phyloP scores from a whole-genome alignment of 1,140 invertebrate genomes.

The Drosophila pseudoananassae region DNA sequence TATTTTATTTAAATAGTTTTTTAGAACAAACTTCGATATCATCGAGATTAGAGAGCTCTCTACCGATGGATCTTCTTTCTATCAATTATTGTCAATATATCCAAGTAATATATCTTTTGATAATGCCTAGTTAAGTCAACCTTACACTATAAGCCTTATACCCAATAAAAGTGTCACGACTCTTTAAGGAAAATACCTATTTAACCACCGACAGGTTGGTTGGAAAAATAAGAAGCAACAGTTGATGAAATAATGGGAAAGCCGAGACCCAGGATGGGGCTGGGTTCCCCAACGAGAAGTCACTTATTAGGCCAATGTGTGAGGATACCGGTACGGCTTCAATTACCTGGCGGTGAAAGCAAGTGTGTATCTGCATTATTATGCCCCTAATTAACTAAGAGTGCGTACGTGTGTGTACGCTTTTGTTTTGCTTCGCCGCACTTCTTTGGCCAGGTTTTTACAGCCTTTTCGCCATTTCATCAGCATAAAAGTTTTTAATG shows the following conservation, averaged over 20 bases:
- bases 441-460: conserved; percentile 55
- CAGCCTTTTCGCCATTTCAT: conserved; percentile 61
- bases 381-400: conserved; percentile 70
- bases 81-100: too few species aligned
- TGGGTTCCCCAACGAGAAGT: conserved; percentile 12
- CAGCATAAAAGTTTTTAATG: conserved; percentile 82
- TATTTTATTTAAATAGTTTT: too few species aligned
- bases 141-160: too few species aligned
- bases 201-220: background rate
- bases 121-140: too few species aligned
- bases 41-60: too few species aligned
- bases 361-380: conserved; percentile 57
- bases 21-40: too few species aligned
- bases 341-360: conserved; percentile 5
- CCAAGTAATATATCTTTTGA: too few species aligned
- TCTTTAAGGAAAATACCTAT: background rate
- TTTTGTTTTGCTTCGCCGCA: conserved; percentile 4
- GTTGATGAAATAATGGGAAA: conserved; percentile 17
- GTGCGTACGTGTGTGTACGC: background rate
- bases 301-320: conserved; percentile 22
- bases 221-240: conserved; percentile 13
- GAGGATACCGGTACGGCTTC: conserved; percentile 17
- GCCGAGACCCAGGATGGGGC: background rate
- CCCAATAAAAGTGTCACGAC: too few species aligned
- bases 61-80: too few species aligned